Base-by-base conservation (phyloP, 2,888 invertebrate genomes). In the Heterodera filipjevi region DNA sequence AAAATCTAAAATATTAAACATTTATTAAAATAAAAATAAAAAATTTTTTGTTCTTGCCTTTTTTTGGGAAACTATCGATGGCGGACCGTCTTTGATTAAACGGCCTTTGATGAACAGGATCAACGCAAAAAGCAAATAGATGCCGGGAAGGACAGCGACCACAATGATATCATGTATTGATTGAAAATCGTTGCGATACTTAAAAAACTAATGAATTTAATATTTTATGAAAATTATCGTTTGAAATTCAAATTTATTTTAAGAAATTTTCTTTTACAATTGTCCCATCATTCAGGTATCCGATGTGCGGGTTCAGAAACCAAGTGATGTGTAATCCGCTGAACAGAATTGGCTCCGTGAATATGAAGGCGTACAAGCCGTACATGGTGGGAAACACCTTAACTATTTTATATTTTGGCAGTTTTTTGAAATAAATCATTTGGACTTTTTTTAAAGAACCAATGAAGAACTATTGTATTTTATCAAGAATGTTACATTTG, bases 261-360 rank as follows among this genome's bases (percentile, higher is more conserved):
- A 49, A 39, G 6, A 39, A 39, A 3, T 53, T 53, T 59, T 10
- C 12, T 59, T 10, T 27, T 59, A 59, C 27, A 27, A 27, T 59
- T 22, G 6, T 27, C 5, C 27, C n/a, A 30, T 59, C 49, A 19
- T 75, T 30, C 22, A 73, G 39, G 46, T 73, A 73, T 22, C 73
- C 73, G 22, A 73, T 27, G 49, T 73, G 73, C 10, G 73, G 73
- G 64, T 46, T 73, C n/a, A 44, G 19, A 10, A 73, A 73, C 73
- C 73, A 73, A 14, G 32, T 73, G 39, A 73, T 59, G 35, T 73
- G 64, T n/a, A 73, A 59, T 14, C 73, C 49, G 35, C 73, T 73
- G 27, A 73, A 73, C 10, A 35, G 53, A 44, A 73, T 6, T n/a
- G 73, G 73, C n/a, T 73, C 39, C 19, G 49, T 59, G 22, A 33